Evolutionary conservation across 2,888 invertebrate genomes (phyloP).

Genomic region (Shargacucullia verbasci): DNA sequence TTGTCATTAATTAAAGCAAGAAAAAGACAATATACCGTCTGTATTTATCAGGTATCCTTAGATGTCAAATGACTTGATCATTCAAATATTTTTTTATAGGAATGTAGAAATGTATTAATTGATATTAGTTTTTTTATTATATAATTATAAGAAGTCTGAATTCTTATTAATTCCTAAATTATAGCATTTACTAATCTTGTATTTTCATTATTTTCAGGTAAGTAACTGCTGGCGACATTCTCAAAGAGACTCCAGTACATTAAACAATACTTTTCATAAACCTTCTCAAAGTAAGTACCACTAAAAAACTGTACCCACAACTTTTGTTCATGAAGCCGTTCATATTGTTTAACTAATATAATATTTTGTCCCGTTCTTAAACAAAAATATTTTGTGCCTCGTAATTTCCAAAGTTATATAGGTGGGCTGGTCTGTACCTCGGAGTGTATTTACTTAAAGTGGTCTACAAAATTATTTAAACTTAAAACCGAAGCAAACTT

Average conservation of each 20-base stretch:
- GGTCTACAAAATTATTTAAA: slow-evolving; percentile 78
- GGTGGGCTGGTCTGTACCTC: slow-evolving; percentile 47
- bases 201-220: slow-evolving; percentile 62
- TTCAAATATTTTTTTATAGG: too few species aligned
- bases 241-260: slow-evolving; percentile 24
- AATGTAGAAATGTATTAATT: too few species aligned
- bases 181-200: background rate
- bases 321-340: slow-evolving; percentile 28
- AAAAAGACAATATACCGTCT: too few species aligned
- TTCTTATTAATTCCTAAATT: too few species aligned
- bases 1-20: too few species aligned
- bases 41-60: too few species aligned
- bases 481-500: slow-evolving; percentile 75
- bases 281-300: slow-evolving; percentile 39
- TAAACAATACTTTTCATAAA: slow-evolving; percentile 27
- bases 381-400: slow-evolving; percentile 48
- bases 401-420: slow-evolving; percentile 51
- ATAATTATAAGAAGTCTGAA: too few species aligned
- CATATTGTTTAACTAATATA: slow-evolving; percentile 36
- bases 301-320: slow-evolving; percentile 35
- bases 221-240: slow-evolving; percentile 49
- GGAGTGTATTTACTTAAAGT: slow-evolving; percentile 76
- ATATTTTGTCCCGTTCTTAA: slow-evolving; percentile 47
- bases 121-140: too few species aligned
- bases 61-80: too few species aligned